These are phyloP conservation scores for Branchipolynoe longqiensis DNA, from an alignment of 2,888 invertebrate species.

Conservation along the genomic window DNA sequence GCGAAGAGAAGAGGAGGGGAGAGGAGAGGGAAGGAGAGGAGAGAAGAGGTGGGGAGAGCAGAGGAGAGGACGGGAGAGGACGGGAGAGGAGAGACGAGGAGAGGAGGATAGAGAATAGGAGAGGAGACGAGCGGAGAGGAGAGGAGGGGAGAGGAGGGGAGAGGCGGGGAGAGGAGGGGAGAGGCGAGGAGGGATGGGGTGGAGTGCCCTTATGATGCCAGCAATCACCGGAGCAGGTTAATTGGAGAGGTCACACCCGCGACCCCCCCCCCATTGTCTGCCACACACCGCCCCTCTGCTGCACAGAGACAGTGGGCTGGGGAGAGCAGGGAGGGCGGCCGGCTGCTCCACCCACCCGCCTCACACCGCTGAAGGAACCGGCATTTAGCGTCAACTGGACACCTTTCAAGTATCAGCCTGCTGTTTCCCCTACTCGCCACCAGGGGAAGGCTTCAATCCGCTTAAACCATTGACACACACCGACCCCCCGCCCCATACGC, in stretches of 20 bases:
- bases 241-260: not conserved
- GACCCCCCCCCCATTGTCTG: not conserved
- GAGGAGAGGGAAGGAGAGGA: too few relatives aligned
- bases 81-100: too few relatives aligned
- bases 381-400: not conserved
- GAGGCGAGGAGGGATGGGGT: too few relatives aligned
- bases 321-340: not conserved
- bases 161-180: too few relatives aligned
- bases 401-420: not conserved
- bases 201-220: too few relatives aligned
- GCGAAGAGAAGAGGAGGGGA: too few relatives aligned
- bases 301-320: not conserved
- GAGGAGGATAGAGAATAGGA: too few relatives aligned
- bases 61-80: too few relatives aligned
- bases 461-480: conserved; percentile 1
- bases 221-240: not conserved
- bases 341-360: not conserved
- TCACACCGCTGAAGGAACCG: not conserved
- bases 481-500: not conserved
- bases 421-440: not conserved
- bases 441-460: conserved; percentile 3
- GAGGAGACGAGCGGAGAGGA: too few relatives aligned
- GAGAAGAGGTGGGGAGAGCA: too few relatives aligned
- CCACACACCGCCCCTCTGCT: not conserved
- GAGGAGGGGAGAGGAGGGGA: too few relatives aligned